phyloP scores from a whole-genome alignment of 2,797 vertebrate genomes.

The Crenuchus spilurus region DNA sequence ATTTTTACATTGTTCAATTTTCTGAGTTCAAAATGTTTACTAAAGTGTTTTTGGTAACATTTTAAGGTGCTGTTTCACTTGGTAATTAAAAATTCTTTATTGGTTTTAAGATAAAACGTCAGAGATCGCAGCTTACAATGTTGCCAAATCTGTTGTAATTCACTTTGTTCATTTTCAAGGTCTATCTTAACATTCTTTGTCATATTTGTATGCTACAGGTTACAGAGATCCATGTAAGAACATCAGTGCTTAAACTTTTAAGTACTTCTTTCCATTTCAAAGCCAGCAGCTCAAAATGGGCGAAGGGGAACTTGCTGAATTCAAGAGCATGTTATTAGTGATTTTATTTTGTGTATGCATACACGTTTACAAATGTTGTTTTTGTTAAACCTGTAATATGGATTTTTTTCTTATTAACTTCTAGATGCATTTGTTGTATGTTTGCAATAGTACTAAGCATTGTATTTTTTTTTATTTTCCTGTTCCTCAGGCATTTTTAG shows the following conservation, averaged over 20 bases:
- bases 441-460: no score
- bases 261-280: constrained; percentile 97
- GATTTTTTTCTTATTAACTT: no score
- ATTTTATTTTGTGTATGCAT: constrained; percentile 65
- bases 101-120: not conserved
- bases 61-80: no score
- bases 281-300: constrained; percentile 95
- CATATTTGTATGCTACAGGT: constrained; percentile 99
- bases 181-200: constrained; percentile 99
- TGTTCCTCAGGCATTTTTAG: no score
- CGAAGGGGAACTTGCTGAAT: constrained; percentile 86
- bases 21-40: not conserved
- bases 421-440: no score
- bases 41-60: constrained; percentile 16
- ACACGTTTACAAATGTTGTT: not conserved
- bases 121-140: constrained; percentile 3
- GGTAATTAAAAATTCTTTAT: no score
- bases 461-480: no score
- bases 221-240: constrained; percentile 99
- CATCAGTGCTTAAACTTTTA: constrained; percentile 95
- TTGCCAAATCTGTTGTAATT: constrained; percentile 72
- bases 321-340: constrained; percentile 36
- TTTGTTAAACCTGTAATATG: no score
- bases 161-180: constrained; percentile 85
- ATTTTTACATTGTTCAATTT: no score